Percentiles rank a stretch among this genome's conserved stretches.
These are phyloP conservation scores for Gambusia affinis DNA, from an alignment of 2,113 vertebrate species.

Conservation along the genomic window DNA sequence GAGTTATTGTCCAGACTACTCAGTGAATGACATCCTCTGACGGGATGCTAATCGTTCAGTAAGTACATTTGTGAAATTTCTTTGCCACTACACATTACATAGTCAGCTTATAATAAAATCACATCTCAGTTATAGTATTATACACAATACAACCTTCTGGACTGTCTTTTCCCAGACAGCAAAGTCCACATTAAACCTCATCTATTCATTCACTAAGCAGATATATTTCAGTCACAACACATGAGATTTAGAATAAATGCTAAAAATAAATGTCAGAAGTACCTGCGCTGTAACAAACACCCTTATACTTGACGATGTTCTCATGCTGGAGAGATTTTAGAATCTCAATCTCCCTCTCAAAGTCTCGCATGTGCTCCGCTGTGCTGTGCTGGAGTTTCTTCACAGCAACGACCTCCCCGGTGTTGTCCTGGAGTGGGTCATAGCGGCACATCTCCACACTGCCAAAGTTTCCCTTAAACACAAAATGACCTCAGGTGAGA, in stretches of 20 bases:
- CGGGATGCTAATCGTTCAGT: too few relatives aligned
- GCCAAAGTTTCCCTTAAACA: conserved; percentile 93
- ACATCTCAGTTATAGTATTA: not conserved
- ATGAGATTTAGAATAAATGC: not conserved
- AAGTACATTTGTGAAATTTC: not conserved
- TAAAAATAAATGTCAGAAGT: not conserved
- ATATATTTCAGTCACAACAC: not conserved
- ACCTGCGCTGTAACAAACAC: conserved; percentile 97
- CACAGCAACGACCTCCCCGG: conserved; percentile 95
- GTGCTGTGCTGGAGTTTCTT: conserved; percentile 97
- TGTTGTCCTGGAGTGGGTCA: conserved; percentile 95
- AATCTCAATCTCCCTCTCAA: conserved; percentile 97
- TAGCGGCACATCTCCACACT: conserved; percentile 99
- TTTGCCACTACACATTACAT: not conserved
- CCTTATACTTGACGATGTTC: conserved; percentile 98
- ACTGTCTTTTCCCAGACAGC: too few relatives aligned
- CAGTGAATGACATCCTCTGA: not conserved
- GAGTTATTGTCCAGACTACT: not conserved
- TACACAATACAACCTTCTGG: not conserved
- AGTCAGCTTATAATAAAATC: not conserved
- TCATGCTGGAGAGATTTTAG: conserved; percentile 96
- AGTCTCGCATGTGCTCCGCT: conserved; percentile 93
- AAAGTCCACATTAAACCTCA: too few relatives aligned
- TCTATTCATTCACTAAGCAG: not conserved
- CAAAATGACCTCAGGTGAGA: not conserved